phyloP scores from a whole-genome alignment of 2,797 vertebrate species.

The Falco naumanni region DNA sequence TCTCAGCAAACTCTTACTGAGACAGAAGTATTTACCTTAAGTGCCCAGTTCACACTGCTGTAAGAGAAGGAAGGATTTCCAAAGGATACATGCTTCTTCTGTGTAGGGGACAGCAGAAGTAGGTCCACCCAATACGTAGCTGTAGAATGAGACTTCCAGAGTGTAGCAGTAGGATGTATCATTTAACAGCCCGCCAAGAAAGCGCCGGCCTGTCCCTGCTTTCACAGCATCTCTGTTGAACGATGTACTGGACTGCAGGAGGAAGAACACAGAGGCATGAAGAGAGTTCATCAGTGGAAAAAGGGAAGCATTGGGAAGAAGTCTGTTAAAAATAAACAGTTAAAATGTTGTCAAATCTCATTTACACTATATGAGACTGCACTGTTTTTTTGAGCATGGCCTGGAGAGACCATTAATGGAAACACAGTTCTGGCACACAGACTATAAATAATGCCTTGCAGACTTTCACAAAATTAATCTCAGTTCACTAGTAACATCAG shows the following conservation, averaged over 20 bases:
- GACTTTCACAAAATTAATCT: neutral
- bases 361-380: neutral
- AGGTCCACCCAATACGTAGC: constrained; percentile 86
- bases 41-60: neutral
- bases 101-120: constrained; percentile 90
- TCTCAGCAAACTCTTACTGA: constrained; percentile 32
- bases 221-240: constrained; percentile 96
- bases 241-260: constrained; percentile 89
- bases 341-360: neutral
- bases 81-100: constrained; percentile 97
- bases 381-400: neutral
- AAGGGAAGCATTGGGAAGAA: neutral
- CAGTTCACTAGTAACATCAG: neutral
- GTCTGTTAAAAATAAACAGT: neutral
- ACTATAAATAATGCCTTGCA: neutral
- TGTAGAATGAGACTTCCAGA: constrained; percentile 97
- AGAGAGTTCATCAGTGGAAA: neutral
- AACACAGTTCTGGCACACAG: neutral
- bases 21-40: constrained; percentile 59
- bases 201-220: constrained; percentile 93
- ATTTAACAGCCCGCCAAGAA: constrained; percentile 93
- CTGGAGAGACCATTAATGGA: neutral
- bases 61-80: neutral
- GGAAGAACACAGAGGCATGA: neutral
- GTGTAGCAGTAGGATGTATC: constrained; percentile 97